Evolutionary conservation across 1,140 invertebrate species (phyloP).

Genomic region (Cydia pomonella): DNA sequence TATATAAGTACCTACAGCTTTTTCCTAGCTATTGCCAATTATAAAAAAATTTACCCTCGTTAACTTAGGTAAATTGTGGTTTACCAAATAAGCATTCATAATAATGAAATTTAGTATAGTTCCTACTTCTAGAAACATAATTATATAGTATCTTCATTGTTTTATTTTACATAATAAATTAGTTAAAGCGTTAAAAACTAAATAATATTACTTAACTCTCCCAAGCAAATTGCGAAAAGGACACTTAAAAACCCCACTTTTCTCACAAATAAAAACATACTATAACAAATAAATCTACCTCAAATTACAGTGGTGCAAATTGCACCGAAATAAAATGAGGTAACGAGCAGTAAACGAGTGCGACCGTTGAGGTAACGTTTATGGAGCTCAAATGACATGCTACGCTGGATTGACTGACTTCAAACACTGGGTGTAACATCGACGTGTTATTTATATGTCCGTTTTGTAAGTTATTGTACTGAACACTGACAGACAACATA

Average conservation of each 20-base stretch:
- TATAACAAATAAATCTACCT: constrained; percentile 15
- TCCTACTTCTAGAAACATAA: too few species aligned
- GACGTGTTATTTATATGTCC: constrained; percentile 5
- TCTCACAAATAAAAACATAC: neutral
- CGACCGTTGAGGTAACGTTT: constrained; percentile 9
- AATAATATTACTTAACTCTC: neutral
- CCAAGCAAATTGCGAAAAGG: neutral
- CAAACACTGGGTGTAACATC: neutral
- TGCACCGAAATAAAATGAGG: neutral
- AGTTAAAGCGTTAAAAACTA: too few species aligned
- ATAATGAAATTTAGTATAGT: too few species aligned
- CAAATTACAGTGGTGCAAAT: constrained; percentile 37
- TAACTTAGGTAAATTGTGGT: too few species aligned
- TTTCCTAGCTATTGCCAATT: too few species aligned
- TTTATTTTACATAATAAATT: too few species aligned
- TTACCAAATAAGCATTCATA: too few species aligned
- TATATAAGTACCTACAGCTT: too few species aligned
- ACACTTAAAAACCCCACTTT: neutral
- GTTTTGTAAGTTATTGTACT: neutral
- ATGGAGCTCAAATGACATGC: constrained; percentile 13
- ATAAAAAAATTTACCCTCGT: too few species aligned
- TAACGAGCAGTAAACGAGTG: constrained; percentile 4
- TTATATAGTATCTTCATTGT: too few species aligned
- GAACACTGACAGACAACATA: neutral
- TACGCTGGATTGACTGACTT: neutral